Evolutionary conservation across 2,888 invertebrate species (phyloP).

Genomic region (Hololepta plana): DNA sequence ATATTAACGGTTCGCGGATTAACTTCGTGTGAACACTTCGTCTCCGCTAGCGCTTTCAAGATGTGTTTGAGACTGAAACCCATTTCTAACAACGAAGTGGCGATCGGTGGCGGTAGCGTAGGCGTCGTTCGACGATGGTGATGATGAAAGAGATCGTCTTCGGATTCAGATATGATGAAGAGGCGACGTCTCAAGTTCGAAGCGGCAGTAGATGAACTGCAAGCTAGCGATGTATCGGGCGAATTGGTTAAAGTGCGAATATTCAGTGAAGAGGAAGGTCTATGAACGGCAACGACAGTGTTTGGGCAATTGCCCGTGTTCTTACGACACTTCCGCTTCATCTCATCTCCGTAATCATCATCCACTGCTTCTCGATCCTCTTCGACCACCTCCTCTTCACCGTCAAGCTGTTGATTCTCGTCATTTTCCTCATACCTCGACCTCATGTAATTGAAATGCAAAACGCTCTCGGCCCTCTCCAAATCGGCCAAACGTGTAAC

Average conservation of each 20-base stretch:
- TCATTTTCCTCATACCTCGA: constrained; percentile 7
- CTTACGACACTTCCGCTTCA: too few relatives aligned
- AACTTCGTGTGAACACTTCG: constrained; percentile 24
- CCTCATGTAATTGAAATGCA: constrained; percentile 25
- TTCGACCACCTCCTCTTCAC: constrained; percentile 21
- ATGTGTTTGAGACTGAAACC: constrained; percentile 39
- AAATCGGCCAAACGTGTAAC: constrained; percentile 28
- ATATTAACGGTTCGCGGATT: constrained; percentile 34
- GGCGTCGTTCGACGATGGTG: constrained; percentile 12
- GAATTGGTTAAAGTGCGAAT: constrained; percentile 13
- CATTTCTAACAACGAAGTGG: constrained; percentile 39
- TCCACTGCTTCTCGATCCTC: too few relatives aligned
- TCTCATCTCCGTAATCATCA: too few relatives aligned
- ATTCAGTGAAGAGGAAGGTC: constrained; percentile 18
- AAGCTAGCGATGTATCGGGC: too few relatives aligned
- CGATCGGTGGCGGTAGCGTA: constrained; percentile 29
- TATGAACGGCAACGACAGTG: constrained; percentile 10
- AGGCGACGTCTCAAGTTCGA: too few relatives aligned
- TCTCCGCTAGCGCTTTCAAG: constrained; percentile 34
- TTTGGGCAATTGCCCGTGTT: too few relatives aligned
- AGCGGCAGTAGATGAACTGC: constrained; percentile 2
- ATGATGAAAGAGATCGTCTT: constrained; percentile 14
- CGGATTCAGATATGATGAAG: constrained; percentile 14
- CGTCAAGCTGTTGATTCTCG: too few relatives aligned
- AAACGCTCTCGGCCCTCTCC: constrained; percentile 29